Conservation (phyloP, 1,140 invertebrate genomes). For the Chlorops oryzae region DNA sequence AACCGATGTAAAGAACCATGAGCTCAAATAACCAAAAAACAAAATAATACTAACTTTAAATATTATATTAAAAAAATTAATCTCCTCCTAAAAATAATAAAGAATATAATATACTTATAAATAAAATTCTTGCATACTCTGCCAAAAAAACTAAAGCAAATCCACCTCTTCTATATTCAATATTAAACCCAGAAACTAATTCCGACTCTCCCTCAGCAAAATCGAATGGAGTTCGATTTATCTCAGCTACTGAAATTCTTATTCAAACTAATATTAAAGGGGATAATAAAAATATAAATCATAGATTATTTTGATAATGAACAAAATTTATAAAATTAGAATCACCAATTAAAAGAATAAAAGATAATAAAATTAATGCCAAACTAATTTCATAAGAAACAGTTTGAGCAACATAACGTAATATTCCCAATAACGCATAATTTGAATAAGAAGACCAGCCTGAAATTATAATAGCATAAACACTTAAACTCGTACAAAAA, state of each 20-base stretch:
- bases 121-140: constrained; percentile 64
- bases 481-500: constrained; percentile 49
- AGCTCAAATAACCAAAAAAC: constrained; percentile 46
- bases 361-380: constrained; percentile 29
- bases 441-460: constrained; percentile 61
- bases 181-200: constrained; percentile 70
- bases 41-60: constrained; percentile 50
- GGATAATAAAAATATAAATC: too few relatives aligned
- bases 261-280: constrained; percentile 54
- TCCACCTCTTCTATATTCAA: constrained; percentile 60
- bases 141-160: constrained; percentile 69
- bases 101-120: constrained; percentile 56
- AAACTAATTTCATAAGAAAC: too few relatives aligned
- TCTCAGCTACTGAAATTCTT: constrained; percentile 59
- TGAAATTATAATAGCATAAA: constrained; percentile 31
- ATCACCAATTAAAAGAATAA: constrained; percentile 29
- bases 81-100: constrained; percentile 51
- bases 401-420: too few relatives aligned
- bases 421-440: constrained; percentile 56
- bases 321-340: constrained; percentile 32
- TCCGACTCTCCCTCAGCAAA: constrained; percentile 66
- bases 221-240: constrained; percentile 71
- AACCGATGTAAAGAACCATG: constrained; percentile 24
- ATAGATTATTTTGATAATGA: constrained; percentile 47
- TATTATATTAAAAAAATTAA: constrained; percentile 49